Evolutionary conservation across 1,140 invertebrate species (phyloP).

Genomic region (Meloidogyne chitwoodi): DNA sequence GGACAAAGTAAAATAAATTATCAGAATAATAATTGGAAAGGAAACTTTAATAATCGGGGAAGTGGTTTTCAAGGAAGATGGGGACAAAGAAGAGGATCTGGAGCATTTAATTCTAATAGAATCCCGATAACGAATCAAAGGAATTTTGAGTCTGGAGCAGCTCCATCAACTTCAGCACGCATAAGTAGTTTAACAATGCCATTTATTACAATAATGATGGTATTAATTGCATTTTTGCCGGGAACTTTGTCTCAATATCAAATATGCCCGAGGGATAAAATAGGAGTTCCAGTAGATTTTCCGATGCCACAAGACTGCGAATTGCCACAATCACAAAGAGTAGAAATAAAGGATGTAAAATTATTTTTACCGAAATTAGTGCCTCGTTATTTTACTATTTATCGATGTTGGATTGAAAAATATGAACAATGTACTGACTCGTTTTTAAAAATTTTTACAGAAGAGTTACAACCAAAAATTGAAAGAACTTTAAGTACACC

Average conservation of each 20-base stretch:
- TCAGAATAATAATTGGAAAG: too few relatives aligned
- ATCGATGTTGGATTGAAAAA: slow-evolving; percentile 1
- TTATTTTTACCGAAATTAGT: background rate
- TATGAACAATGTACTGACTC: background rate
- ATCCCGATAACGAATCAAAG: too few relatives aligned
- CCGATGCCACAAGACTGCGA: background rate
- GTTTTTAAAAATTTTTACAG: background rate
- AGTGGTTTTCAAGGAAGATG: background rate
- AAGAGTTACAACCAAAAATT: background rate
- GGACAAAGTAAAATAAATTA: too few relatives aligned
- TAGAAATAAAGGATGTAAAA: background rate
- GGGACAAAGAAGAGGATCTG: background rate
- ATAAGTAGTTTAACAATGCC: too few relatives aligned
- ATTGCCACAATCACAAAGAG: background rate
- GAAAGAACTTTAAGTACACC: background rate
- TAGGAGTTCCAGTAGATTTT: background rate
- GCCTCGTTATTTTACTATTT: background rate
- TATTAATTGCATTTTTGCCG: background rate
- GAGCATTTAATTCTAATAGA: too few relatives aligned
- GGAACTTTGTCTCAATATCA: background rate
- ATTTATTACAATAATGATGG: background rate
- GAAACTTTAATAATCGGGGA: too few relatives aligned
- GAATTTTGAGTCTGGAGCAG: too few relatives aligned
- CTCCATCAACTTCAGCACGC: too few relatives aligned
- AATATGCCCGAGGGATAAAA: background rate